Percentiles rank a stretch among this genome's conserved stretches.
These are phyloP conservation scores for Scaptodrosophila latifasciaeformis DNA, from an alignment of 2,888 invertebrate species.

Conservation along the genomic window DNA sequence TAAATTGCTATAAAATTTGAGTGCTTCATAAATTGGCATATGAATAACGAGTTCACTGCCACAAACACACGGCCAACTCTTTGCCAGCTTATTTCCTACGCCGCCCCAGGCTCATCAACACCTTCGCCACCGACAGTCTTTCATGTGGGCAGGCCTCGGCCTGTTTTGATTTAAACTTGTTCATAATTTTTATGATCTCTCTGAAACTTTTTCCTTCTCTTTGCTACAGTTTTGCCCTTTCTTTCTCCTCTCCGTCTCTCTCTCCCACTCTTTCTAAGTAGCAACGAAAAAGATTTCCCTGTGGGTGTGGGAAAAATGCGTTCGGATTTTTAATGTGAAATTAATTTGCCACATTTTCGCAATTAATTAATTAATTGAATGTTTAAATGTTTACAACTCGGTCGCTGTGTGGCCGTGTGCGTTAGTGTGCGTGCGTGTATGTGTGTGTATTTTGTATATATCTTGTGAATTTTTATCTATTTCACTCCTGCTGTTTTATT, in stretches of 20 bases:
- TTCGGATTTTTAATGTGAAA: conserved; percentile 52
- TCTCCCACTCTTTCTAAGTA: no score
- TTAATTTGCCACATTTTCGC: conserved; percentile 63
- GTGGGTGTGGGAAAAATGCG: conserved; percentile 29
- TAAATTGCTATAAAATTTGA: conserved; percentile 68
- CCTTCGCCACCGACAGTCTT: no score
- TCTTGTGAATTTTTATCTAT: conserved; percentile 60
- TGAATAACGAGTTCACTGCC: conserved; percentile 60
- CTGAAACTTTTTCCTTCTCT: conserved; percentile 14
- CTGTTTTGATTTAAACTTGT: conserved; percentile 39
- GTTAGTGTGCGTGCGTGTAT: no score
- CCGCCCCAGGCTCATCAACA: conserved; percentile 26
- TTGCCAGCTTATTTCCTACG: conserved; percentile 50
- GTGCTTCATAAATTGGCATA: conserved; percentile 65
- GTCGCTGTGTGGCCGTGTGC: conserved; percentile 15
- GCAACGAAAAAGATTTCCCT: no score
- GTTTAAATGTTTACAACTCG: conserved; percentile 55
- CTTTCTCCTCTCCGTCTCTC: no score
- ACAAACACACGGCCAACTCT: conserved; percentile 10
- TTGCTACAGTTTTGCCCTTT: conserved; percentile 23
- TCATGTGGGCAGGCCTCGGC: neutral
- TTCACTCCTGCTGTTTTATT: conserved; percentile 66
- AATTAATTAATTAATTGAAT: conserved; percentile 64
- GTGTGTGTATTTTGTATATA: conserved; percentile 16
- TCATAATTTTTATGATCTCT: conserved; percentile 38